These are phyloP conservation scores for Pelecanoides urinatrix DNA, from an alignment of 2,113 vertebrate species.

Conservation along the genomic window DNA sequence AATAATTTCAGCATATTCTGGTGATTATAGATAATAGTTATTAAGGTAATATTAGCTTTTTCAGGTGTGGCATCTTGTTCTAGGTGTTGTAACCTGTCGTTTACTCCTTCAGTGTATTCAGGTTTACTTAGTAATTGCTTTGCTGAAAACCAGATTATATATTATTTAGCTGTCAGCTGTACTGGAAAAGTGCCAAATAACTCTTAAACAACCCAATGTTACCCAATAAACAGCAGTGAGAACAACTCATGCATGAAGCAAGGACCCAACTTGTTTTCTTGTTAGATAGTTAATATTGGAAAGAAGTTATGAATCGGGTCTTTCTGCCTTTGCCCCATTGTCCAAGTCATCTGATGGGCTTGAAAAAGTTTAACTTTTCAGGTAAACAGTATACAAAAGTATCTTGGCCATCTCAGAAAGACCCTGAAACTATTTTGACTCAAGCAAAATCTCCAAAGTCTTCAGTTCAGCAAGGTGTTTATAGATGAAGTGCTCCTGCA, in stretches of 20 bases:
- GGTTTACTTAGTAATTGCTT: conserved; percentile 66
- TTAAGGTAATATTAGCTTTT: conserved; percentile 64
- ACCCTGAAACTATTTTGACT: not conserved
- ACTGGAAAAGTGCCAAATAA: conserved; percentile 47
- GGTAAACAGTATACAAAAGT: not conserved
- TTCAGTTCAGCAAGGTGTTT: not conserved
- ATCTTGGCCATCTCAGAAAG: not conserved
- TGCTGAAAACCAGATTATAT: conserved; percentile 73
- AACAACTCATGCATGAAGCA: not conserved
- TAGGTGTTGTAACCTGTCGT: conserved; percentile 59
- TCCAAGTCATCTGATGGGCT: not conserved
- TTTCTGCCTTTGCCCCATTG: not conserved
- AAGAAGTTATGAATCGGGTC: not conserved
- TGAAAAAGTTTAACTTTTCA: not conserved
- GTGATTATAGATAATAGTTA: conserved; percentile 70
- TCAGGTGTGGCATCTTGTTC: conserved; percentile 72
- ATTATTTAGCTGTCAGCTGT: conserved; percentile 72
- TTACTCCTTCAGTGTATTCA: conserved; percentile 39
- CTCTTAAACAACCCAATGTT: conserved; percentile 39
- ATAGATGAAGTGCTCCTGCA: not conserved
- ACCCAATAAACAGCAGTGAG: not conserved
- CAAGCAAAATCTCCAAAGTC: not conserved
- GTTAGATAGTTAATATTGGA: not conserved
- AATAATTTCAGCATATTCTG: conserved; percentile 62
- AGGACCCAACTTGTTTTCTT: not conserved